Evolutionary conservation across 2,888 invertebrate genomes (phyloP).

Genomic region (Rhingia rostrata): DNA sequence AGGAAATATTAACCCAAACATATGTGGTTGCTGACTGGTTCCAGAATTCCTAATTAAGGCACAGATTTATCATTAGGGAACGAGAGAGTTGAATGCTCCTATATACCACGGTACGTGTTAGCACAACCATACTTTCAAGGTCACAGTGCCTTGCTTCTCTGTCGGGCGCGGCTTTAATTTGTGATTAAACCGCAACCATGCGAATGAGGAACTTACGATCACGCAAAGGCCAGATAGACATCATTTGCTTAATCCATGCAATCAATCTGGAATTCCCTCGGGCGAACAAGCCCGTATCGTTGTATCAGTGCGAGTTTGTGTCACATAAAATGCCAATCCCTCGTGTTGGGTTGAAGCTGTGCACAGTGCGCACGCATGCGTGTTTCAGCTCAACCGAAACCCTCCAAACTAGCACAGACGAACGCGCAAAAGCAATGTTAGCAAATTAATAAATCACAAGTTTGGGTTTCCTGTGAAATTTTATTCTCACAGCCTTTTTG

Average conservation of each 20-base stretch:
- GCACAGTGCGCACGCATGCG: slow-evolving; percentile 3
- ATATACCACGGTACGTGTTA: slow-evolving; percentile 4
- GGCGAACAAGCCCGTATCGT: slow-evolving; percentile 48
- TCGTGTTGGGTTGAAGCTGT: slow-evolving; percentile 1
- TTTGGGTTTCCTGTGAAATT: slow-evolving; percentile 61
- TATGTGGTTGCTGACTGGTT: slow-evolving; percentile 65
- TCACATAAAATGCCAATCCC: slow-evolving; percentile 72
- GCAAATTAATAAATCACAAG: slow-evolving; percentile 73
- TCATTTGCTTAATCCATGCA: slow-evolving; percentile 71
- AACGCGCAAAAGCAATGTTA: slow-evolving; percentile 39
- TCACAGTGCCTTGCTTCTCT: slow-evolving; percentile 25
- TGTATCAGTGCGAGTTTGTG: slow-evolving; percentile 25
- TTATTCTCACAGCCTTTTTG: slow-evolving; percentile 9
- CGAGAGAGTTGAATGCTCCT: slow-evolving; percentile 60
- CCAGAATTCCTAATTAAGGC: slow-evolving; percentile 61
- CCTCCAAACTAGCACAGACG: slow-evolving; percentile 2
- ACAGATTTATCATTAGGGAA: slow-evolving; percentile 63
- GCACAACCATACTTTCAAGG: slow-evolving; percentile 56
- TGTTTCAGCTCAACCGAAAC: not conserved
- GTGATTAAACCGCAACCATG: slow-evolving; percentile 27
- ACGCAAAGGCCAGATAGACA: slow-evolving; percentile 61
- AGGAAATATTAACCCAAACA: slow-evolving; percentile 71
- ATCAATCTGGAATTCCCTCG: slow-evolving; percentile 73
- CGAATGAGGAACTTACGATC: slow-evolving; percentile 37
- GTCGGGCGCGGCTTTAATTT: slow-evolving; percentile 46